Percentiles rank a stretch among this genome's conserved stretches.
Conservation (phyloP, 2,113 vertebrate genomes). For the Saccopteryx leptura region DNA sequence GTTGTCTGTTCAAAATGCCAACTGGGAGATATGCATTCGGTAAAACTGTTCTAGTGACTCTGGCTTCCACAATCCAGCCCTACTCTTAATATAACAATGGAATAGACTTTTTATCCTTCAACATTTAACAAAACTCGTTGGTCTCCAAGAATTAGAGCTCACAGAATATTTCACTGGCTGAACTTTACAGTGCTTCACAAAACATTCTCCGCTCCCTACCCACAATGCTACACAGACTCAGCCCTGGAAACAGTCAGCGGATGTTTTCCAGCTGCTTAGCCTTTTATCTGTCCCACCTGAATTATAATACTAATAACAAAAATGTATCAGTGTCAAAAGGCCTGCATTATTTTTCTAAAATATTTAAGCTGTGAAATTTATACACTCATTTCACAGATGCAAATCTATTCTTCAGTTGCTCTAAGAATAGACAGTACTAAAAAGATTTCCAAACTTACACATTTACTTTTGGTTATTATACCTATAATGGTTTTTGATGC, state of each 20-base stretch:
- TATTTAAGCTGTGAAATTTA: conserved; percentile 46
- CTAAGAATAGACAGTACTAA: background rate
- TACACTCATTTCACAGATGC: conserved; percentile 41
- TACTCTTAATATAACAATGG: background rate
- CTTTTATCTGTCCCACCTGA: background rate
- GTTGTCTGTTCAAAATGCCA: background rate
- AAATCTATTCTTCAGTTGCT: background rate
- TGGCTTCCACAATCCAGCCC: background rate
- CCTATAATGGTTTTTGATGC: background rate
- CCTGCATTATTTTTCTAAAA: conserved; percentile 57
- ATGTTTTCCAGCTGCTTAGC: background rate
- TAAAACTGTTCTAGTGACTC: background rate
- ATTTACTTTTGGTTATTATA: background rate
- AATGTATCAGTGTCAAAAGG: conserved; percentile 30
- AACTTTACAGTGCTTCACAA: background rate
- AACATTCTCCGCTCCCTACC: background rate
- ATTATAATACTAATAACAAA: conserved; percentile 45
- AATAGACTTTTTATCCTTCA: background rate
- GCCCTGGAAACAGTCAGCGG: background rate
- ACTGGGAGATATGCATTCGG: background rate
- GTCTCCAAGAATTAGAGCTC: background rate
- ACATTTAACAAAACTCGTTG: background rate
- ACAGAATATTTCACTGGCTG: background rate
- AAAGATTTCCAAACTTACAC: conserved; percentile 38
- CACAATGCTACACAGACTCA: background rate